Percentiles rank a stretch among this genome's conserved stretches.
These are phyloP conservation scores for Ophioninae sp. DNA, from an alignment of 2,888 invertebrate genomes.

Conservation along the genomic window DNA sequence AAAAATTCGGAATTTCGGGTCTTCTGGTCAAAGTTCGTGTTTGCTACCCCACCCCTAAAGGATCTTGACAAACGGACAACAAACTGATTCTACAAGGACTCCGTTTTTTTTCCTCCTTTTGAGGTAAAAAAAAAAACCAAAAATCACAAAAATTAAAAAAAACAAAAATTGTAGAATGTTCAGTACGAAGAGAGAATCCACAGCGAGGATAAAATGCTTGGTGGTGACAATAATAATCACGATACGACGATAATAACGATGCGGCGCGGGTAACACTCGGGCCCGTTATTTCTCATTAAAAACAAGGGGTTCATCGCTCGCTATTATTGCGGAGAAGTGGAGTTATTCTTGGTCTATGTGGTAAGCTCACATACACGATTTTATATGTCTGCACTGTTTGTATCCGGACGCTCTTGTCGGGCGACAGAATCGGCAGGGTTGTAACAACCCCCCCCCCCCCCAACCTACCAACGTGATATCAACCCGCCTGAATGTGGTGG, in stretches of 20 bases:
- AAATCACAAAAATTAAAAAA: neutral
- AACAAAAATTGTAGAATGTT: neutral
- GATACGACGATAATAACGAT: constrained; percentile 60
- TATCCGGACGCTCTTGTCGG: constrained; percentile 48
- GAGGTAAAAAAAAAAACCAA: neutral
- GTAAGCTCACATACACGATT: constrained; percentile 5
- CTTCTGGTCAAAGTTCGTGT: too few species aligned
- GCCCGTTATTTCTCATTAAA: constrained; percentile 80
- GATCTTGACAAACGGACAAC: too few species aligned
- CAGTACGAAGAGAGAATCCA: neutral
- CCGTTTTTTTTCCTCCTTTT: too few species aligned
- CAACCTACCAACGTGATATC: neutral
- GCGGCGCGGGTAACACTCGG: constrained; percentile 27
- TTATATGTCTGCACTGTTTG: constrained; percentile 20
- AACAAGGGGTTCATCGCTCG: constrained; percentile 79
- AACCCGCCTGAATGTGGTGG: neutral
- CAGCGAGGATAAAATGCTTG: constrained; percentile 20
- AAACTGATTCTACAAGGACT: too few species aligned
- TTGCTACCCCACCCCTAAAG: too few species aligned
- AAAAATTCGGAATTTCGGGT: too few species aligned
- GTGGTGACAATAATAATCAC: constrained; percentile 55
- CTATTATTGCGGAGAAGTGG: constrained; percentile 77
- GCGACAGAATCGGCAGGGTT: constrained; percentile 46
- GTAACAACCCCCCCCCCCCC: neutral
- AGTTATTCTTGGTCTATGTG: constrained; percentile 54